These are phyloP conservation scores for Scrobipalpa atriplicella DNA, from an alignment of 2,888 invertebrate species.

Conservation along the genomic window DNA sequence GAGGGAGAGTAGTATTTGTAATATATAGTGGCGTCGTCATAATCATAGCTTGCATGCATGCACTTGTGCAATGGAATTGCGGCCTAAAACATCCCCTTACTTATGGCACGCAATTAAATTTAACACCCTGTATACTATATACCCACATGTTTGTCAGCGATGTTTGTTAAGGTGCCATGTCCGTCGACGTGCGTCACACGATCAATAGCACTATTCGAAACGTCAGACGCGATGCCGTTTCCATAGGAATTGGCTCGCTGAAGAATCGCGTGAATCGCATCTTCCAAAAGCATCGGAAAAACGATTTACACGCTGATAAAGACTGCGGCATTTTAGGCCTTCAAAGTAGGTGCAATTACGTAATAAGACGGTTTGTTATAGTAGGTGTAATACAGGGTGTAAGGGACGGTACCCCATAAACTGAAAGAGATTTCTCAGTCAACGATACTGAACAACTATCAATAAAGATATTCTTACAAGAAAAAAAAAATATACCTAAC, in stretches of 20 bases:
- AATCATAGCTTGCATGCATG: too few relatives aligned
- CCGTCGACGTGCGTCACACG: conserved; percentile 49
- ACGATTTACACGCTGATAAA: neutral
- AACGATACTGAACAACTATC: too few relatives aligned
- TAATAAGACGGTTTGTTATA: neutral
- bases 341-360: neutral
- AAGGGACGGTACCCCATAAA: neutral
- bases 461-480: too few relatives aligned
- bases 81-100: too few relatives aligned
- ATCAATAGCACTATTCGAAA: conserved; percentile 29
- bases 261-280: neutral
- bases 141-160: conserved; percentile 52
- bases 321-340: conserved; percentile 6
- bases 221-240: conserved; percentile 19
- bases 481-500: too few relatives aligned
- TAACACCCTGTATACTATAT: conserved; percentile 28
- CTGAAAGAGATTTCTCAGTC: too few relatives aligned
- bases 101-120: too few relatives aligned
- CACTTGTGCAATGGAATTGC: too few relatives aligned
- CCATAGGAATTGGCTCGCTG: conserved; percentile 19
- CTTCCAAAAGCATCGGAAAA: neutral
- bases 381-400: neutral
- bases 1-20: too few relatives aligned
- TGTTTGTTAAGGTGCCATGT: conserved; percentile 48
- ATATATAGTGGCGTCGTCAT: too few relatives aligned